Base-by-base conservation (phyloP, 2,113 vertebrate genomes). In the Otus sunia region DNA sequence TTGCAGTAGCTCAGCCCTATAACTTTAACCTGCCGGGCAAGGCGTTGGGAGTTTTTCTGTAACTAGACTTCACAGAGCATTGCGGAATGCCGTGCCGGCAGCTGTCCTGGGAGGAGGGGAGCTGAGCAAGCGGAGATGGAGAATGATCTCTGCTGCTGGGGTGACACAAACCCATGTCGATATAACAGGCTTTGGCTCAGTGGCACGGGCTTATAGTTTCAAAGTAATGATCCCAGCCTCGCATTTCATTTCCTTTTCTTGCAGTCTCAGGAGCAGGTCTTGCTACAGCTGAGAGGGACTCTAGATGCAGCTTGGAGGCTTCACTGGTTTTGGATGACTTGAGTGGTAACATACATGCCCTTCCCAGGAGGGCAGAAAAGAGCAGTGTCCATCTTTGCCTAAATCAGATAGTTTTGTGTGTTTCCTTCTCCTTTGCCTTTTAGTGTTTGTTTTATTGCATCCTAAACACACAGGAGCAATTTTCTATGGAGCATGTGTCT, bases 181-280 rank as follows among this genome's bases (percentile, higher is more conserved):
- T 86, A 78, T 84, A 92, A 91, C 90, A 94, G 86, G 91, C 68
- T 94, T 92, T 96, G 95, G 90, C 91, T 96, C 88, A 94, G 76
- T 92, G 88, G 64, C 82, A 94, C 0, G 3, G 94, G 90, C 90
- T 92, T 92, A 94, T 86, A 88, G 68, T 94, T 92, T 94, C 83
- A 84, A 63, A 92, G 88, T 93, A 95, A 96, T 94, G 95, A 93
- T 93, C 88, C 92, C 64, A 89, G 75, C 52, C 86, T 84, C 3
- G 72, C 76, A 87, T 94, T 88, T 94, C 55, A 92, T 93, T 91
- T 89, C 83, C 56, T 91, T 92, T 49, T 53, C 79, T 88, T 64
- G 16, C 59, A 72, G 60, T 88, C 82, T 93, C 79, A 59, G 86
- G 50, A 90, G 68, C 86, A 81, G 79, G 30, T 86, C 83, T 88